Percentiles rank a stretch among this genome's conserved stretches.
These are phyloP conservation scores for Rousettus madagascariensis DNA, from an alignment of 2,797 vertebrate species.

Conservation along the genomic window DNA sequence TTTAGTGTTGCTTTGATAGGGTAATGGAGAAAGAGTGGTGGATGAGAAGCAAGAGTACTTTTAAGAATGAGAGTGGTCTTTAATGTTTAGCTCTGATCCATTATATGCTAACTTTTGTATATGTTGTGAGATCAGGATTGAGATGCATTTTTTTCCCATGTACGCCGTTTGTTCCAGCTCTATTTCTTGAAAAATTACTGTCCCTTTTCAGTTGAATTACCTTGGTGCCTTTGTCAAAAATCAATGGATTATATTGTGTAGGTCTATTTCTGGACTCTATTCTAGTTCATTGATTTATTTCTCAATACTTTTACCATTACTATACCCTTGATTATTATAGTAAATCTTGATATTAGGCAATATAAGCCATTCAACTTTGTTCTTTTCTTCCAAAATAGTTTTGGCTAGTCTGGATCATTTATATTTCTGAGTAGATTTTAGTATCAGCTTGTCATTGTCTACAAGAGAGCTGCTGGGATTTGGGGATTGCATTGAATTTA, in stretches of 20 bases:
- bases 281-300: not conserved
- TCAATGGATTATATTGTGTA: not conserved
- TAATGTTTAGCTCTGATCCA: not conserved
- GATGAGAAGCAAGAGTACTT: not conserved
- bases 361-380: not conserved
- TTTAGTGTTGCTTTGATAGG: conserved; percentile 3
- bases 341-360: not conserved
- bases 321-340: not conserved
- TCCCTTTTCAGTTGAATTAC: not conserved
- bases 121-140: not conserved
- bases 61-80: not conserved
- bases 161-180: not conserved
- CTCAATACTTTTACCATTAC: not conserved
- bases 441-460: not conserved
- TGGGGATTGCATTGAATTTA: not conserved
- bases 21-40: not conserved
- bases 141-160: not conserved
- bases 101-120: not conserved
- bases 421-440: not conserved
- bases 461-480: not conserved
- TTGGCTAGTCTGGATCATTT: not conserved
- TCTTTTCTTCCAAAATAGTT: conserved; percentile 27
- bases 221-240: not conserved
- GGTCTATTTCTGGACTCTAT: not conserved
- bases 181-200: not conserved